These are phyloP conservation scores for Sinella curviseta DNA, from an alignment of 1,140 invertebrate genomes.

Conservation along the genomic window DNA sequence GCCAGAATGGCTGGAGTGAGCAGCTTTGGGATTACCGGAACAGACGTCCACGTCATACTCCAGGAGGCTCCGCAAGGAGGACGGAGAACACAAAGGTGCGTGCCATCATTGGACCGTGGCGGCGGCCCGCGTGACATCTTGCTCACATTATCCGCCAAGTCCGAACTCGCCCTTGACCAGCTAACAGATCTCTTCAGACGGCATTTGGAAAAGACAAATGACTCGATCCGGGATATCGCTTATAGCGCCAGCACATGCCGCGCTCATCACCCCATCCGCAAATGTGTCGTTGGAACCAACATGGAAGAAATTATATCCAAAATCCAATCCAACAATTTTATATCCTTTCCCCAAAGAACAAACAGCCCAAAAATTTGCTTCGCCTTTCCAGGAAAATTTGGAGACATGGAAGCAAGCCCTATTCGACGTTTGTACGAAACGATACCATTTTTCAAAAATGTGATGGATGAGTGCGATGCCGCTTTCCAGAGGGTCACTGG, in stretches of 20 bases:
- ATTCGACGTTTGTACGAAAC: no score
- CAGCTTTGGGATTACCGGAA: conserved; percentile 24
- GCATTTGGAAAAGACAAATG: background rate
- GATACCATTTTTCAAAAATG: no score
- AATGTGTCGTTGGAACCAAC: background rate
- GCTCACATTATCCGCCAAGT: background rate
- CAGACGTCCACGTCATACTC: conserved; percentile 18
- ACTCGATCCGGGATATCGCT: background rate
- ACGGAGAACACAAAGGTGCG: no score
- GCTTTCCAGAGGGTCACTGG: no score
- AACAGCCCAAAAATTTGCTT: no score
- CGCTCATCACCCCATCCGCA: background rate
- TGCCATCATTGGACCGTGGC: background rate
- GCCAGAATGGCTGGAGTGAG: conserved; percentile 9
- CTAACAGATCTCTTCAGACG: background rate
- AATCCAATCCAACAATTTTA: no score
- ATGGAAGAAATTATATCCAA: background rate
- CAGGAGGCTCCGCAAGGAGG: conserved; percentile 4
- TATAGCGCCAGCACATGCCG: background rate
- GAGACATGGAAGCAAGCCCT: no score
- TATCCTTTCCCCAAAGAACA: no score
- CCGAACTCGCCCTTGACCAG: background rate
- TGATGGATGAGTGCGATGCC: no score
- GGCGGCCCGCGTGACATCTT: background rate
- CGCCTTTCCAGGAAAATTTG: no score